Conservation (phyloP, 1,140 invertebrate genomes). For the Zelostemma sp. region DNA sequence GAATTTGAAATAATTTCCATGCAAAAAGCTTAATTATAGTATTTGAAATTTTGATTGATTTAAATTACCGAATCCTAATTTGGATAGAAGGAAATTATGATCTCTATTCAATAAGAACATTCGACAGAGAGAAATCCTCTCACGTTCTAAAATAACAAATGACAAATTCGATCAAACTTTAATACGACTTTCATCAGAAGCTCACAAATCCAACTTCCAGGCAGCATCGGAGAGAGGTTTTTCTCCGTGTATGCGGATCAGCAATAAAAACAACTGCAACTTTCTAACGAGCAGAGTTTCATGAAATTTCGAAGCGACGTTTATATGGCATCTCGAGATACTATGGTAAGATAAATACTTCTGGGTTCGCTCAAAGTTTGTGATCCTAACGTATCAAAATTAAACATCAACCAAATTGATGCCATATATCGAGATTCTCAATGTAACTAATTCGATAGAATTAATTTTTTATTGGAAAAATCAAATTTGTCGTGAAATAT, state of each 20-base stretch:
- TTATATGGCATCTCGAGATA: slow-evolving; percentile 34
- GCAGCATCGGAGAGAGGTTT: slow-evolving; percentile 27
- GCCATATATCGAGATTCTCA: too few species aligned
- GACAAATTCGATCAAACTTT: slow-evolving; percentile 46
- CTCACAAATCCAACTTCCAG: slow-evolving; percentile 36
- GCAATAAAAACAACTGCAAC: slow-evolving; percentile 37
- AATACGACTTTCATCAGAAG: slow-evolving; percentile 20
- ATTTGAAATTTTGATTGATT: too few species aligned
- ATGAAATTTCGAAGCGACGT: slow-evolving; percentile 22
- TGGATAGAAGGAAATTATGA: slow-evolving; percentile 33
- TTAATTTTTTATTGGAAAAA: too few species aligned
- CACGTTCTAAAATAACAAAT: slow-evolving; percentile 36
- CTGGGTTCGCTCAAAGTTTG: background rate
- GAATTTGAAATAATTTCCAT: too few species aligned
- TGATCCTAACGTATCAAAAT: too few species aligned
- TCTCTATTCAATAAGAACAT: slow-evolving; percentile 39
- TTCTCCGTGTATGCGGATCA: slow-evolving; percentile 24
- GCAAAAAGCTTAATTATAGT: too few species aligned
- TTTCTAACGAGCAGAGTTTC: slow-evolving; percentile 44
- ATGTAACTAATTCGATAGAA: too few species aligned
- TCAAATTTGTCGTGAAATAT: too few species aligned
- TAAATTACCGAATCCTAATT: slow-evolving; percentile 35
- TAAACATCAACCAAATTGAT: too few species aligned
- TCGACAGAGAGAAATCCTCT: slow-evolving; percentile 29
- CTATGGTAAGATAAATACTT: slow-evolving; percentile 30